Base-by-base conservation (phyloP, 1,140 invertebrate species). In the Pogonomyrmex barbatus region DNA sequence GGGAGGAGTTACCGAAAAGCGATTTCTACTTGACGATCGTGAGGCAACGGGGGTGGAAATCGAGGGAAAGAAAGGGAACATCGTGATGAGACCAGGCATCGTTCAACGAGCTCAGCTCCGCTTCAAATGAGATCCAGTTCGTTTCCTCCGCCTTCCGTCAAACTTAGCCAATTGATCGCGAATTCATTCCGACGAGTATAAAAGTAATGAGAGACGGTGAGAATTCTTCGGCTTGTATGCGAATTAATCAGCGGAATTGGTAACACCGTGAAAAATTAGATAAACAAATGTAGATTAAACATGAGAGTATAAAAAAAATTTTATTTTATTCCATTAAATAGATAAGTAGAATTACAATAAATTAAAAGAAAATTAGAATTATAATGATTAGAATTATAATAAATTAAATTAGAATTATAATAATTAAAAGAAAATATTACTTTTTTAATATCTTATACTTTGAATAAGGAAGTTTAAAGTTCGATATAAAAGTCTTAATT, bases 171-270 rank as follows among this genome's bases (percentile, higher is more conserved):
- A 77, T 85, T 90, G 82, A 81, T 73, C 86, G 65, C 62, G 81
- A 91, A 91, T 87, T 92, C 86, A 89, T 89, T 85, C 83, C 52
- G 58, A 60, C 87, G 76, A 81, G 81, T 90, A 71, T 50, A 78
- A 87, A n/a, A 58, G 60, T 56, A 88, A 77, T 63, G 75, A 75
- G 73, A 67, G 36, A 67, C 30, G 68, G 83, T 75, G 84, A 86
- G 79, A 85, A 33, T 58, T 50, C 52, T 50, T 63, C 56, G 42
- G 30, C 30, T 12, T 56, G 14, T 17, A 9, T 2, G 76, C 17
- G 8, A 58, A 42, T 81, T 30, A 70, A 54, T 24, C 36, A 30
- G 9, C 36, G 1, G 14, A 24, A 68, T 68, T 70, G 17, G 14
- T 17, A 42, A 56, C 33, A 54, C 1, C 0, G 2, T 6, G 24